Base-by-base conservation (phyloP, 64 coral and sea anemone species). In the Stichodactyla mertensii region DNA sequence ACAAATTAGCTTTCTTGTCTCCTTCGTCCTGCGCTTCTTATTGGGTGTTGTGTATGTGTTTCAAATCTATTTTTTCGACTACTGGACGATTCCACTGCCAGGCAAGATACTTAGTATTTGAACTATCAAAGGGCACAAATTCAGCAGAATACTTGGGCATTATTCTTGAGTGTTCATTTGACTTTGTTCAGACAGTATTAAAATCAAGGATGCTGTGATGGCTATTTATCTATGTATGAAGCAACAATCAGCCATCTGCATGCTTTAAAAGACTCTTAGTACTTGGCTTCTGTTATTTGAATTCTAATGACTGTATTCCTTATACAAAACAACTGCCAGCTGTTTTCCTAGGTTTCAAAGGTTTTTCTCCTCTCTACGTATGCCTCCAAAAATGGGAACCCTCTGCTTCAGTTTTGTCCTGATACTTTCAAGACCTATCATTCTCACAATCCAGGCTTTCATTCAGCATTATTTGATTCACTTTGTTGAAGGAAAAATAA, bases 221-320 rank as follows among this genome's bases (percentile, higher is more conserved):
- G 78, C 53, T 52, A 81, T 53, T 81, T 81, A 81, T 81, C 78
- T 81, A 55, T 81, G 78, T 53, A 53, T 52, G 51, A 55, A 81
- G 26, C 53, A 55, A 81, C 78, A 81, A 81, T 81, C 53, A 16
- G 14, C n/a, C 78, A 81, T 81, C 78, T 81, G 78, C 53, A 55
- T 66, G 62, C 36, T 28, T 79, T 69, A 22, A 79, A 79, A 52
- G 77, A 79, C 77, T 79, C 77, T 69, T 81, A 54, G 78, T 6
- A 52, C 19, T 81, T 52, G 52, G 15, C 78, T 81, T 81, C 51
- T 81, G 24, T 74, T 81, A 53, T 81, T 81, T 81, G 78, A 52
- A 81, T 81, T n/a, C 26, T 81, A 81, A 81, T 81, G 78, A 81
- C 78, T 81, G 53, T 20, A 54, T 81, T 81, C 20, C 78, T 74